Percentiles rank a stretch among this genome's conserved stretches.
These are phyloP conservation scores for Nemotelus nigrinus DNA, from an alignment of 2,888 invertebrate species.

Conservation along the genomic window DNA sequence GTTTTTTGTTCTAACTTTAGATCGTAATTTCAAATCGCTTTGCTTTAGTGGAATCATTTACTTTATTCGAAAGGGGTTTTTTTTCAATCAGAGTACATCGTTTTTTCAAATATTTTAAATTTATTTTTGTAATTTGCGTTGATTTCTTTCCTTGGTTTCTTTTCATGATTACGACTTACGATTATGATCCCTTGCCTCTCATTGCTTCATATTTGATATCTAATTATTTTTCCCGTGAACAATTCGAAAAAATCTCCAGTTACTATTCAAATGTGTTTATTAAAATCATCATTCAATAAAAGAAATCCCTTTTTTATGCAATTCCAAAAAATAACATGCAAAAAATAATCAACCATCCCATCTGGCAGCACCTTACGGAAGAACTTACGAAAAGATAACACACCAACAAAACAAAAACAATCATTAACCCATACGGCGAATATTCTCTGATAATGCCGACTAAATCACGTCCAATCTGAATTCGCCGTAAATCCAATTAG, in stretches of 20 bases:
- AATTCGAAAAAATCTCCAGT: neutral
- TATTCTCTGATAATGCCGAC: neutral
- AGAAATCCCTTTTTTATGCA: neutral
- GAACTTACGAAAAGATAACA: slow-evolving; percentile 2
- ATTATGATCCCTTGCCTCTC: too few relatives aligned
- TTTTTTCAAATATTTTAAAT: too few relatives aligned
- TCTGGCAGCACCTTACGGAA: neutral
- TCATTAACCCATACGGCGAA: slow-evolving; percentile 26
- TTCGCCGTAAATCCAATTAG: slow-evolving; percentile 7
- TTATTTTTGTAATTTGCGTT: too few relatives aligned
- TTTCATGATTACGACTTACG: too few relatives aligned
- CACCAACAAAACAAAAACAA: slow-evolving; percentile 42
- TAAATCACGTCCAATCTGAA: slow-evolving; percentile 9
- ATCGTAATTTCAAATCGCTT: too few relatives aligned
- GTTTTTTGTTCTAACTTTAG: too few relatives aligned
- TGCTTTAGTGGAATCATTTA: too few relatives aligned
- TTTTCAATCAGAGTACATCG: too few relatives aligned
- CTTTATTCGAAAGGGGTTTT: too few relatives aligned
- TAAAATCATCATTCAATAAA: neutral
- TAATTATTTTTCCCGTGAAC: neutral
- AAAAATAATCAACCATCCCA: neutral
- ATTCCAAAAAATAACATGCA: neutral
- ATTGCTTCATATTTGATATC: too few relatives aligned
- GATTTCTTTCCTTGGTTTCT: too few relatives aligned
- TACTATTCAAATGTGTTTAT: neutral